Evolutionary conservation across 2,113 vertebrate genomes (phyloP), one percentile per base, ranked within the genome.

Genomic region (Apeltes quadracus): DNA sequence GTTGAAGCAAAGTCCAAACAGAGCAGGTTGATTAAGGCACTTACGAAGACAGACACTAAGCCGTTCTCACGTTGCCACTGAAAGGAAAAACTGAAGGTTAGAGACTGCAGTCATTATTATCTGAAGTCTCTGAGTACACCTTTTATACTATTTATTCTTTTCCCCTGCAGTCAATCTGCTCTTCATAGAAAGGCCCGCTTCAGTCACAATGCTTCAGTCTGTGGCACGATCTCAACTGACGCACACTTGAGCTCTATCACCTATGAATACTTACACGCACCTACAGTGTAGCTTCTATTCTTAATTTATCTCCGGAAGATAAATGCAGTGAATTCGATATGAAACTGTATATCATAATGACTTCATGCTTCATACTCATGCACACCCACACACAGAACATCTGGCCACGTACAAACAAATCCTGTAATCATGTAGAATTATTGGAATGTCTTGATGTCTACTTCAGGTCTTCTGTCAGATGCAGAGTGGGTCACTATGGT

Each of bases 401-500:
- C 22, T 72, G 53, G 69, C 44, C 44, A 69, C 22, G 32, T 64
- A 55, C 50, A 57, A 78, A 82, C 69, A 68, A 75, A 68, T 76
- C 61, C 69, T n/a, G n/a, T n/a, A 58, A 81, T 73, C 38, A 0
- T 36, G 61, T 23, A 10, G 25, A 59, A 66, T 58, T 34, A 76
- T 59, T 69, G 51, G 43, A 61, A 58, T 22, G 64, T 81, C 58
- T 84, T 81, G 74, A 83, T 84, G 77, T 82, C 68, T 78, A 68
- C 29, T 78, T 36, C 67, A 67, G 22, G 81, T 59, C 32, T 39
- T 41, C 72, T 50, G 29, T 58, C 61, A 67, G 41, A 82, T 79
- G 41, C 65, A 67, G 91, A 90, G 84, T 90, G 87, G 92, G 92
- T 90, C 90, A 79, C 73, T 78, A 34, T 66, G 71, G 80, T 81